These are phyloP conservation scores for Montipora foliosa DNA, from an alignment of 64 coral and sea anemone genomes.

Conservation along the genomic window DNA sequence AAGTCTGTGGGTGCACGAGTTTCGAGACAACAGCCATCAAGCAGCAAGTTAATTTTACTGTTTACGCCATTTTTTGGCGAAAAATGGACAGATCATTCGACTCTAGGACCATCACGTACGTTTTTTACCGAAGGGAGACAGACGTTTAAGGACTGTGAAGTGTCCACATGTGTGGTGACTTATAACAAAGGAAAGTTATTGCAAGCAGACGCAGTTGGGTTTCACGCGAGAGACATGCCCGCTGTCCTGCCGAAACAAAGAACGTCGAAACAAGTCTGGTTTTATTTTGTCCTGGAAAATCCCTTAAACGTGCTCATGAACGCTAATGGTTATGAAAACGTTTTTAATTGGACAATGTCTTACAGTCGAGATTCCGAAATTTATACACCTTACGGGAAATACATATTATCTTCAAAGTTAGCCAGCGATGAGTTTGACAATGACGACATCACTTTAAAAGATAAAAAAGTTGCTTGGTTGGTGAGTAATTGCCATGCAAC, in stretches of 20 bases:
- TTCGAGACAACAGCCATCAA: constrained; percentile 13
- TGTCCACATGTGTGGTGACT: constrained; percentile 49
- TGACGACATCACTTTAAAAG: constrained; percentile 26
- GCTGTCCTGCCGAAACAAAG: background rate
- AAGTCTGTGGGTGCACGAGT: background rate
- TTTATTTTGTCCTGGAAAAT: constrained; percentile 69
- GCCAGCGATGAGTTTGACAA: background rate
- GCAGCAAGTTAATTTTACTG: constrained; percentile 47
- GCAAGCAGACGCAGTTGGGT: constrained; percentile 63
- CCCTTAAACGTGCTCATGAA: constrained; percentile 8
- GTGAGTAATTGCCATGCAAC: constrained; percentile 53
- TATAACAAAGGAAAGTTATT: constrained; percentile 24
- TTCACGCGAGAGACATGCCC: constrained; percentile 64
- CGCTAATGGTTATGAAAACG: background rate
- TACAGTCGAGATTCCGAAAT: constrained; percentile 65
- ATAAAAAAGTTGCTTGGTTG: constrained; percentile 68
- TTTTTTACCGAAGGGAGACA: background rate
- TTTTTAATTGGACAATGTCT: constrained; percentile 87
- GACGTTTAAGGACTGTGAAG: constrained; percentile 38
- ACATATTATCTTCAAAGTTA: background rate
- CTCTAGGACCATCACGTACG: background rate
- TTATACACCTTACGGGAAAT: constrained; percentile 60
- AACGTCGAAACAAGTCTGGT: constrained; percentile 54
- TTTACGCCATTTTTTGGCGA: constrained; percentile 72
- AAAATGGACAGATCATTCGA: constrained; percentile 22